phyloP scores from a whole-genome alignment of 1,140 invertebrate genomes.

The Drosophila serrata region DNA sequence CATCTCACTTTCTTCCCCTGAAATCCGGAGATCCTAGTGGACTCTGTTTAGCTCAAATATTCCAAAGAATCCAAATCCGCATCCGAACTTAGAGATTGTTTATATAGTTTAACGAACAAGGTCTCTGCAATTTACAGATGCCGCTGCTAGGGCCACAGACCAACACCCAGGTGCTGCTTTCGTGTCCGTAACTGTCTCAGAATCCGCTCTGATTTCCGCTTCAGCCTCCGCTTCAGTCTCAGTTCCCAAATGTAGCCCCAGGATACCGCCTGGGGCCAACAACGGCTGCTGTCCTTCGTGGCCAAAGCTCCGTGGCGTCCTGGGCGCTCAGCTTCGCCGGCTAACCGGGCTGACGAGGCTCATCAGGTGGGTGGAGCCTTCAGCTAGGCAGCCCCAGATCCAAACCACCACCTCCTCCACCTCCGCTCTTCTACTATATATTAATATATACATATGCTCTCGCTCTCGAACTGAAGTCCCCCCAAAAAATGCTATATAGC shows the following conservation, averaged over 20 bases:
- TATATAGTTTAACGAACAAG: conserved; percentile 24
- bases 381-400: conserved; percentile 19
- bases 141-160: conserved; percentile 28
- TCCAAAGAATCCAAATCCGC: not conserved
- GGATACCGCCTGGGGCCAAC: conserved; percentile 17
- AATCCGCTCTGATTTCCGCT: conserved; percentile 18
- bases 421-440: conserved; percentile 22
- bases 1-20: not conserved
- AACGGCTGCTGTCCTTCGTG: conserved; percentile 38
- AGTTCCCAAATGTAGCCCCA: conserved; percentile 31
- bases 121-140: conserved; percentile 56
- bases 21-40: not conserved
- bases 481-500: conserved; percentile 1
- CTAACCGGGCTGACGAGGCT: conserved; percentile 59
- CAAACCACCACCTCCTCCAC: conserved; percentile 1
- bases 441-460: not conserved
- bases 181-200: conserved; percentile 31
- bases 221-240: conserved; percentile 29
- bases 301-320: conserved; percentile 50
- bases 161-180: conserved; percentile 11
- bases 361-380: conserved; percentile 73
- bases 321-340: conserved; percentile 60
- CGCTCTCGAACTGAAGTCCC: conserved; percentile 10
- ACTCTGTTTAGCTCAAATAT: not conserved
- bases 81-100: not conserved